Evolutionary conservation across 2,113 vertebrate species (phyloP).

Genomic region (Pholis gunnellus): DNA sequence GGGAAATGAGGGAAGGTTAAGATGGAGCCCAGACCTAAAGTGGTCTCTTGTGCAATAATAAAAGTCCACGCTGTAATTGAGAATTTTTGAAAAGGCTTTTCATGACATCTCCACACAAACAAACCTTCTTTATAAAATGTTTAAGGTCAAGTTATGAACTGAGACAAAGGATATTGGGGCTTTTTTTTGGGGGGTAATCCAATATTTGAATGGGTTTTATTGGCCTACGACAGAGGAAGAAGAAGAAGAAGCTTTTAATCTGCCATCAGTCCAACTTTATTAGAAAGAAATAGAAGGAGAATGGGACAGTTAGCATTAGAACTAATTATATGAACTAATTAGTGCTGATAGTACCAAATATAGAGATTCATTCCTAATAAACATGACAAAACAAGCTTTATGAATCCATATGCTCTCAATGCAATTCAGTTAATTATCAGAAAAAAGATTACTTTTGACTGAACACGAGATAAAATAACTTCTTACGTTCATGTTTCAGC

Average conservation of each 20-base stretch:
- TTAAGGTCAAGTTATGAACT: slow-evolving; percentile 6
- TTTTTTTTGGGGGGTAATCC: neutral
- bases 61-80: slow-evolving; percentile 16
- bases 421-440: too few species aligned
- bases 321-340: too few species aligned
- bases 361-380: neutral
- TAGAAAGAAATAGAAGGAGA: neutral
- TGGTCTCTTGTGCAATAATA: slow-evolving; percentile 15
- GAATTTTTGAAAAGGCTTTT: slow-evolving; percentile 26
- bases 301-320: neutral
- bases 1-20: slow-evolving; percentile 33
- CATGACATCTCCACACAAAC: slow-evolving; percentile 18
- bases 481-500: neutral
- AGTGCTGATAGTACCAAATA: too few species aligned
- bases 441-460: neutral
- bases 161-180: neutral
- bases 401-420: too few species aligned
- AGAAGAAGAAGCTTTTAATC: neutral
- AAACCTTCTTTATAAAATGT: neutral
- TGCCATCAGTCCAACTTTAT: neutral
- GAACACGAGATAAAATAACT: neutral
- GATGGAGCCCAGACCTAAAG: slow-evolving; percentile 8
- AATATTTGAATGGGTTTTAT: neutral
- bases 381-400: neutral
- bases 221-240: neutral